A percentile compares a stretch with the other conserved stretches of the same genome.
These are phyloP conservation scores for Argentina silus DNA, from an alignment of 2,797 vertebrate species.

Conservation along the genomic window DNA sequence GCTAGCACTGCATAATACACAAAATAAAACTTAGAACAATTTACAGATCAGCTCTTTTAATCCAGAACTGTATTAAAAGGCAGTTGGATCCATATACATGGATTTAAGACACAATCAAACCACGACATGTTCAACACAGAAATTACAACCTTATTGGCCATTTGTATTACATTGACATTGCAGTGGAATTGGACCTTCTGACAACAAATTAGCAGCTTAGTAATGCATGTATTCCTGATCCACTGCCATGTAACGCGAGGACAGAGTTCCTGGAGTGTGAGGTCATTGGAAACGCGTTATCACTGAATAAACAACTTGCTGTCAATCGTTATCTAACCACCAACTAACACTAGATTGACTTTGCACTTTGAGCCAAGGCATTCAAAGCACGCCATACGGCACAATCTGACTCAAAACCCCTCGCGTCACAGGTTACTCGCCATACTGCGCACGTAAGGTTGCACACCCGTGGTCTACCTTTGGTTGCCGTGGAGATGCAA, in stretches of 20 bases:
- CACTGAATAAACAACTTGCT: conserved; percentile 18
- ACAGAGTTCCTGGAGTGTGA: conserved; percentile 15
- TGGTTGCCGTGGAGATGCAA: background rate
- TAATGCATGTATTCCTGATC: background rate
- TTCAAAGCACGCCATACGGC: background rate
- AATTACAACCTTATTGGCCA: background rate
- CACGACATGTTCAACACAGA: background rate
- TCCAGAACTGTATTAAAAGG: conserved; percentile 43
- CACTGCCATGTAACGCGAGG: background rate
- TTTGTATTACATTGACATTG: background rate
- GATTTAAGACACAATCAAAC: conserved; percentile 24
- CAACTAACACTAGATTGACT: conserved; percentile 30
- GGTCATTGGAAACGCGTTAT: background rate
- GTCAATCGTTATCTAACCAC: conserved; percentile 35
- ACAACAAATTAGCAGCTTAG: background rate
- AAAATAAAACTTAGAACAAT: conserved; percentile 25
- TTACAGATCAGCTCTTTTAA: conserved; percentile 46
- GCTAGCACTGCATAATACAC: conserved; percentile 10
- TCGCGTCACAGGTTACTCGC: background rate
- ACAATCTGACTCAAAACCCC: background rate
- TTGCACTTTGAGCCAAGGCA: conserved; percentile 28
- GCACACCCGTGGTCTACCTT: background rate
- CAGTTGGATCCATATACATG: conserved; percentile 11
- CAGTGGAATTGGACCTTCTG: background rate
- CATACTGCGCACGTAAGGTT: background rate